Base-by-base conservation (phyloP, 23 tunicate species). In the Halocynthia aurantium region DNA sequence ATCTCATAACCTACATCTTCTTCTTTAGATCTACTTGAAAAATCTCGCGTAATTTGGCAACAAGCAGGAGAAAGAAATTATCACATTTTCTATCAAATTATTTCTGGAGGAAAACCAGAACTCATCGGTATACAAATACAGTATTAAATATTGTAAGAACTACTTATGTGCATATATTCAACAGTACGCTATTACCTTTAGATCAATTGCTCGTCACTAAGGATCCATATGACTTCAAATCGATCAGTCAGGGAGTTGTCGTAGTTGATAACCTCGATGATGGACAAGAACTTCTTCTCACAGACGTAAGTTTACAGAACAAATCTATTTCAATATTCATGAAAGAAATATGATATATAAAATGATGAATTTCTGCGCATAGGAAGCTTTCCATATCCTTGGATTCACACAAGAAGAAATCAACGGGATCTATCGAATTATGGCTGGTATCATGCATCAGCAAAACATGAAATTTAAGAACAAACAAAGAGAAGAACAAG, bases 401-500 rank as follows among this genome's bases (percentile, higher is more conserved):
- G 99, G 99, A 6, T 94, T 94, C 82, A 78, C 62, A 40, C 90
- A 78, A 44, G 99, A 94, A 74, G 94, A 93, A 57, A 81, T 84
- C 40, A 84, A 52, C 6, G 96, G 99, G 0, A 87, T 87, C 75
- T 96, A 89, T 72, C 81, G 91, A 7, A 56, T 96, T 7, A 85
- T 81, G 86, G 99, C 96, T 50, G 96, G 97, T 52, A 87, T 96
- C 77, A 80, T 87, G 83, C 93, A 89, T 58, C 89, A 83, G 52
- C 86, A 80, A 52, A 89, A 86, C 80, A 96, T 96, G 99, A 82
- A 85, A 60, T 96, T 86, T 57, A 86, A 86, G 62, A 81, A 96
- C 60, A 96, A 96, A 52, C 99, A 83, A 49, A 83, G 99, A 5
- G 99, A 96, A 55, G 96, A 89, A 76, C 96, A 89, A 76, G 96